Percentiles rank a stretch among this genome's conserved stretches.
phyloP scores from a whole-genome alignment of 2,113 vertebrate species.

The Brienomyrus longianalis region DNA sequence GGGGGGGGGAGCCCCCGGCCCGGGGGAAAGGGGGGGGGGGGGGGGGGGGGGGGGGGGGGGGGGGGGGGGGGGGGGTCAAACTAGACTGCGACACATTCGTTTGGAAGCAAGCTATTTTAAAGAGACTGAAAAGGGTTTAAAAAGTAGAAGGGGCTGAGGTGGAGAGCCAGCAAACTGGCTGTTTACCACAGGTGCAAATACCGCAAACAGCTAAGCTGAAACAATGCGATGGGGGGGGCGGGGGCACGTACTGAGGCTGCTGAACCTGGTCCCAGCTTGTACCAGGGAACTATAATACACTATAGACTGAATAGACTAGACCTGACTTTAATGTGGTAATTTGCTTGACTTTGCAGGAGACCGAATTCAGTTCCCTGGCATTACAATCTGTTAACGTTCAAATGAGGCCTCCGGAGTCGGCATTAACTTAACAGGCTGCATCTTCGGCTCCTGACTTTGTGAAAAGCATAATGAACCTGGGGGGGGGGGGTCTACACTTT shows the following conservation, averaged over 20 bases:
- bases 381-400: conserved; percentile 65
- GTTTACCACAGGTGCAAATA: neutral
- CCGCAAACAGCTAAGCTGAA: neutral
- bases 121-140: neutral
- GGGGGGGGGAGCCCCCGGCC: too few relatives aligned
- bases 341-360: conserved; percentile 64
- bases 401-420: conserved; percentile 44
- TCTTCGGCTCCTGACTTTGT: conserved; percentile 44
- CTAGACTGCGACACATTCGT: neutral
- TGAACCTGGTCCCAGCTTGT: neutral
- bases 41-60: too few relatives aligned
- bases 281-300: conserved; percentile 58
- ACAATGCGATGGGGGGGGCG: neutral
- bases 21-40: too few relatives aligned
- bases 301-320: neutral
- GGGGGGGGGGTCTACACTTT: neutral
- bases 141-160: neutral
- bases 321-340: conserved; percentile 43
- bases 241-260: neutral
- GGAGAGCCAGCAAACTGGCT: neutral
- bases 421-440: conserved; percentile 52
- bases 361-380: conserved; percentile 57
- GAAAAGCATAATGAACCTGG: conserved; percentile 5
- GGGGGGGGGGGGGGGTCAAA: neutral
- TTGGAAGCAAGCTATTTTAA: neutral